These are phyloP conservation scores for Rhynchomys soricoides DNA, from an alignment of 2,113 vertebrate species.

Conservation along the genomic window DNA sequence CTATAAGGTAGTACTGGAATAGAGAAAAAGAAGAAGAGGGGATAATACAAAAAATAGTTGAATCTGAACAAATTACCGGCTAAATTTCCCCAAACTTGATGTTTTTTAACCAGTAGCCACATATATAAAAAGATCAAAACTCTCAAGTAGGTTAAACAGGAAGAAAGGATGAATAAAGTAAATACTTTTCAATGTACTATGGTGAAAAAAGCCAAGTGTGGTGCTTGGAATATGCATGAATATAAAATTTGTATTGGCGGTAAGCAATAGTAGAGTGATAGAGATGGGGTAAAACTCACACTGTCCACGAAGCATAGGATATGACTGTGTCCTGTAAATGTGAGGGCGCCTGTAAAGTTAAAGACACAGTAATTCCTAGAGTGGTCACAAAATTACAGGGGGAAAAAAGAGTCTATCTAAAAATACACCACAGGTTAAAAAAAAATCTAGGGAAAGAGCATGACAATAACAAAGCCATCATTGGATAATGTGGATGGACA, in stretches of 20 bases:
- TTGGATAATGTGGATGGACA: neutral
- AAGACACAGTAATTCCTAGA: neutral
- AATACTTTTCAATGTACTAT: neutral
- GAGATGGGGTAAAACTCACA: neutral
- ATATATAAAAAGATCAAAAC: neutral
- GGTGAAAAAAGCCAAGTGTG: neutral
- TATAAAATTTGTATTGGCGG: neutral
- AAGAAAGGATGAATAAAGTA: neutral
- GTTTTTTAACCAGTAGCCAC: neutral
- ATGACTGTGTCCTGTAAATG: neutral
- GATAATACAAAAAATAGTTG: neutral
- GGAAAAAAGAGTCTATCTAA: neutral
- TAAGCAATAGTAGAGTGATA: neutral
- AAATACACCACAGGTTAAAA: neutral
- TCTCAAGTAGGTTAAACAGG: neutral
- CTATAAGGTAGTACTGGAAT: neutral
- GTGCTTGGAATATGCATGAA: neutral
- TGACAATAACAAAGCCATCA: neutral
- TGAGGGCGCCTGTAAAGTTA: neutral
- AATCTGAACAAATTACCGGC: neutral
- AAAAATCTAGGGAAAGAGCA: neutral
- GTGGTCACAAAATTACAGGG: neutral
- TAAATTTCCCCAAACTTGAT: neutral
- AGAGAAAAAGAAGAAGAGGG: neutral
- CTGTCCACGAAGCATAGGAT: neutral